Conservation (phyloP, 2,797 vertebrate genomes). For the Anguilla pacifica region DNA sequence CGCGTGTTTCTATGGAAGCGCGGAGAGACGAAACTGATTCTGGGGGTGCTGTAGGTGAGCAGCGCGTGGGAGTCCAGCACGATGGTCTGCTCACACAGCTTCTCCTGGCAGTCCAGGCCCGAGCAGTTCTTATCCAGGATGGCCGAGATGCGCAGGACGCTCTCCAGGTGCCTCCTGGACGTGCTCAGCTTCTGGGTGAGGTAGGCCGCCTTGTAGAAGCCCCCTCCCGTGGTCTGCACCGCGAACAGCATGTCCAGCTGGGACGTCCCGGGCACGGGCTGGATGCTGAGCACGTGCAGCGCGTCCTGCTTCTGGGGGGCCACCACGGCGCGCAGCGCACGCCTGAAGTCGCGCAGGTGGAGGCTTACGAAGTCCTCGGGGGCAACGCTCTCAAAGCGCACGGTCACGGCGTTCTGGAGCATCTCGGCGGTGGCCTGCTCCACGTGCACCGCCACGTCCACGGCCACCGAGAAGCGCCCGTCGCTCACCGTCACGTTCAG, state of each 20-base stretch:
- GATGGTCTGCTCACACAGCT: slow-evolving; percentile 89
- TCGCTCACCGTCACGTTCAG: slow-evolving; percentile 95
- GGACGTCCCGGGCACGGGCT: slow-evolving; percentile 84
- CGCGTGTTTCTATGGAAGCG: slow-evolving; percentile 88
- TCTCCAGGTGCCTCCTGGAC: slow-evolving; percentile 86
- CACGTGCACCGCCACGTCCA: slow-evolving; percentile 87
- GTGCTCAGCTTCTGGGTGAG: slow-evolving; percentile 94
- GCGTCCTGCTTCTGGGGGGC: slow-evolving; percentile 84
- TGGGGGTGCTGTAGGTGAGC: slow-evolving; percentile 90
- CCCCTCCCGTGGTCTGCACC: slow-evolving; percentile 77
- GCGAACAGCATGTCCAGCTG: slow-evolving; percentile 94
- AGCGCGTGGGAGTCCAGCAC: slow-evolving; percentile 88
- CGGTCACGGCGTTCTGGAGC: slow-evolving; percentile 89
- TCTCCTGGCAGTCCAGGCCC: slow-evolving; percentile 90
- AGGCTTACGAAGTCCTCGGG: slow-evolving; percentile 90
- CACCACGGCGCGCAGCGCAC: slow-evolving; percentile 78
- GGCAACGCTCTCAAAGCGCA: slow-evolving; percentile 88
- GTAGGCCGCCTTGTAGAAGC: slow-evolving; percentile 91
- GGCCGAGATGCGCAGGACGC: slow-evolving; percentile 84
- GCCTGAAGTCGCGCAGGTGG: slow-evolving; percentile 83
- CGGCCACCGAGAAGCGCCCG: slow-evolving; percentile 88
- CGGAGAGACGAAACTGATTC: slow-evolving; percentile 91
- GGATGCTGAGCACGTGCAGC: slow-evolving; percentile 90
- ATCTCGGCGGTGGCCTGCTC: slow-evolving; percentile 86
- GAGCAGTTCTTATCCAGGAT: slow-evolving; percentile 98